phyloP scores from a whole-genome alignment of 2,113 vertebrate species.

The Thunnus maccoyii region DNA sequence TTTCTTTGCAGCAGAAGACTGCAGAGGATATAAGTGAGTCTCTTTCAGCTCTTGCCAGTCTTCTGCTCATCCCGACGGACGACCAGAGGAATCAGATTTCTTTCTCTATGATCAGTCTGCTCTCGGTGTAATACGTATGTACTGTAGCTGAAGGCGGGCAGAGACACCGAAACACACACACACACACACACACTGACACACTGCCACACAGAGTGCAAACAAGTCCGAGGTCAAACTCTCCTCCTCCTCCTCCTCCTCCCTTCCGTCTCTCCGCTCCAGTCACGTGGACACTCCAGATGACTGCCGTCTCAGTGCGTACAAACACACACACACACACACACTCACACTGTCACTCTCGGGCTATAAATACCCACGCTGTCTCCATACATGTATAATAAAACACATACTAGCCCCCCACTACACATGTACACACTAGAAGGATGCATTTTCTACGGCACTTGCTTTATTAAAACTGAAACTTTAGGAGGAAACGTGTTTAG shows the following conservation, averaged over 20 bases:
- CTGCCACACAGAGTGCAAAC: conserved; percentile 40
- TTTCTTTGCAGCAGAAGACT: conserved; percentile 33
- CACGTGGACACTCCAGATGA: conserved; percentile 72
- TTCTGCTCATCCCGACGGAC: neutral
- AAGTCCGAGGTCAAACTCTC: conserved; percentile 62
- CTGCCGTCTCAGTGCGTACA: conserved; percentile 52
- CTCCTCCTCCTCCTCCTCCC: conserved; percentile 15
- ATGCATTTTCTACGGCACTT: conserved; percentile 15
- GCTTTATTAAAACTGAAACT: conserved; percentile 29
- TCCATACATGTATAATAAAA: conserved; percentile 70
- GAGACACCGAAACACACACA: conserved; percentile 1
- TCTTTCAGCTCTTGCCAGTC: conserved; percentile 1
- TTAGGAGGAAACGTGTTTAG: neutral
- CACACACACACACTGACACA: conserved; percentile 20
- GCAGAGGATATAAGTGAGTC: neutral
- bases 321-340: conserved; percentile 9
- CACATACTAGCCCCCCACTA: conserved; percentile 3
- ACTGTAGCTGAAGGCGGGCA: conserved; percentile 2
- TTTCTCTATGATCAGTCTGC: neutral
- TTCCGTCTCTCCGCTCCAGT: conserved; percentile 32
- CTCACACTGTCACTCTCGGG: conserved; percentile 20
- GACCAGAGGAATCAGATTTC: neutral
- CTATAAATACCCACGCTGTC: conserved; percentile 70
- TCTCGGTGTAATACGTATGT: conserved; percentile 2
- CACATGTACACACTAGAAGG: conserved; percentile 22